Evolutionary conservation across 2,888 invertebrate genomes (phyloP).

Genomic region (Hirtodrosophila histrioides): DNA sequence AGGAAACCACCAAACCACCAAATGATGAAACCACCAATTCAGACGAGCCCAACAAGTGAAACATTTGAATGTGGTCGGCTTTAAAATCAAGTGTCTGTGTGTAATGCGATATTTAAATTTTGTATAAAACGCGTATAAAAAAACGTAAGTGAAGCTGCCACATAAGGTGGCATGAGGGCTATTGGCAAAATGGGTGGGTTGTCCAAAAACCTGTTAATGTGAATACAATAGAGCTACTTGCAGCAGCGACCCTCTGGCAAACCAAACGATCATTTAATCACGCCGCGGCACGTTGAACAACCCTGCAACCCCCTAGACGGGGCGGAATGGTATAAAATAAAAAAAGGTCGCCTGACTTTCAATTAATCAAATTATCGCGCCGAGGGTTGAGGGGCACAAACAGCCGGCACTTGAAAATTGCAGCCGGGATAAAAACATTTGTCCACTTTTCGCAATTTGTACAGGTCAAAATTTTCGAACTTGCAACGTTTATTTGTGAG

Average conservation of each 20-base stretch:
- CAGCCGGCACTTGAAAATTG: constrained; percentile 43
- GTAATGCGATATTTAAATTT: constrained; percentile 80
- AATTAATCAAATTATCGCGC: constrained; percentile 78
- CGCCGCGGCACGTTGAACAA: constrained; percentile 45
- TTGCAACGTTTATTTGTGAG: constrained; percentile 14
- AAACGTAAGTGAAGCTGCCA: constrained; percentile 21
- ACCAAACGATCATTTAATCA: constrained; percentile 69
- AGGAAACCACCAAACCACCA: constrained; percentile 5
- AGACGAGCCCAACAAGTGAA: constrained; percentile 62
- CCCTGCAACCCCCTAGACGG: constrained; percentile 35
- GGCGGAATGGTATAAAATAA: background rate
- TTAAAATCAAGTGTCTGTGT: constrained; percentile 74
- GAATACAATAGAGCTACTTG: constrained; percentile 76
- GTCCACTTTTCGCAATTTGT: constrained; percentile 76
- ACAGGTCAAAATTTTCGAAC: constrained; percentile 62
- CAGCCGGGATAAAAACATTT: constrained; percentile 66
- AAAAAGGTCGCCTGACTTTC: constrained; percentile 75
- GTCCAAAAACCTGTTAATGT: constrained; percentile 71
- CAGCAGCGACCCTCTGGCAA: constrained; percentile 24
- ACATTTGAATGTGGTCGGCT: constrained; percentile 65
- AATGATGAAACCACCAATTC: constrained; percentile 20
- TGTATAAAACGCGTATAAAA: constrained; percentile 26
- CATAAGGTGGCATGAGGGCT: constrained; percentile 37
- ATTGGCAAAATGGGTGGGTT: constrained; percentile 47
- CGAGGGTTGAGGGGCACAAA: constrained; percentile 19